phyloP scores from a whole-genome alignment of 2,113 vertebrate species.

The Lates calcarifer region DNA sequence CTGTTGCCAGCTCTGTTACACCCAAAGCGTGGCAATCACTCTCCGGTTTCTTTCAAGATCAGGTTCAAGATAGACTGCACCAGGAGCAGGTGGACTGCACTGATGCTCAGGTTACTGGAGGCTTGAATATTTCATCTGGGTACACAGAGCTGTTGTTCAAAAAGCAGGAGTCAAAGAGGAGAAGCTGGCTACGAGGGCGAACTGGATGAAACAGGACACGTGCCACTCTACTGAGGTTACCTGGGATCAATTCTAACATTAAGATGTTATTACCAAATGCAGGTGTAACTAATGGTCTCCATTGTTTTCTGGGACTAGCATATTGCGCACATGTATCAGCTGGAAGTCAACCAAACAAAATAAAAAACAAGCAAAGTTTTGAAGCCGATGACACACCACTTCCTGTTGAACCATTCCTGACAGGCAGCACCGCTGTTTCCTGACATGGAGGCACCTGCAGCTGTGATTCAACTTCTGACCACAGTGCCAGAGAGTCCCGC shows the following conservation, averaged over 20 bases:
- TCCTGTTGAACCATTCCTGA: constrained; percentile 59
- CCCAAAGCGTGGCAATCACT: constrained; percentile 46
- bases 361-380: constrained; percentile 50
- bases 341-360: constrained; percentile 61
- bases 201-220: constrained; percentile 58
- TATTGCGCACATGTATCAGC: constrained; percentile 19
- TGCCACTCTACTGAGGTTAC: constrained; percentile 42
- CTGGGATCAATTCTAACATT: constrained; percentile 36
- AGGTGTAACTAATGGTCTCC: constrained; percentile 26
- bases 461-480: constrained; percentile 48
- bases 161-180: constrained; percentile 69
- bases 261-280: constrained; percentile 42
- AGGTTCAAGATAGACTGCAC: constrained; percentile 60
- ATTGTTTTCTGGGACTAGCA: not conserved
- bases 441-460: constrained; percentile 69
- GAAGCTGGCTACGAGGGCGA: not conserved
- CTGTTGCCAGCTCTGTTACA: constrained; percentile 56
- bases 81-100: constrained; percentile 62
- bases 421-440: constrained; percentile 54
- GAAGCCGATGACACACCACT: constrained; percentile 33
- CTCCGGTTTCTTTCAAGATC: constrained; percentile 75
- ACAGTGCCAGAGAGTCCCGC: constrained; percentile 8
- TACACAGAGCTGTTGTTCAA: constrained; percentile 40
- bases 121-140: constrained; percentile 83
- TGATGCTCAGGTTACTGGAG: constrained; percentile 67